phyloP scores from a whole-genome alignment of 2,888 invertebrate genomes.

The Listrodromus nycthemerus region DNA sequence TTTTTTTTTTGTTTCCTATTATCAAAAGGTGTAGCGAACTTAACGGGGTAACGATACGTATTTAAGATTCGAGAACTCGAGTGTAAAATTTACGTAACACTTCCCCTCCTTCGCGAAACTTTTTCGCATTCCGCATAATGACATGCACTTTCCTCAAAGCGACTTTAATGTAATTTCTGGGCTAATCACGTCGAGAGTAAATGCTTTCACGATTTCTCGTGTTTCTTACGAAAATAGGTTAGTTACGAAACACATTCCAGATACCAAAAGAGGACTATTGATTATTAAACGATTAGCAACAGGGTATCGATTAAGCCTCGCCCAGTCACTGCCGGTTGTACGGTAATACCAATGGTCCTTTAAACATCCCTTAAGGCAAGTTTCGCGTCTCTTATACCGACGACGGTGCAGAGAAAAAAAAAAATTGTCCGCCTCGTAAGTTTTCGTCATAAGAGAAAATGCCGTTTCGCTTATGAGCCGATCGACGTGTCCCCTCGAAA shows the following conservation, averaged over 20 bases:
- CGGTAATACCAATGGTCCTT: neutral
- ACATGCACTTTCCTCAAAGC: slow-evolving; percentile 21
- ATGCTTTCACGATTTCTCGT: slow-evolving; percentile 3
- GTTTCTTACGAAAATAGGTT: neutral
- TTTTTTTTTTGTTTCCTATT: too few relatives aligned
- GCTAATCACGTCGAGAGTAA: neutral
- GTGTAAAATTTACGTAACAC: slow-evolving; percentile 25
- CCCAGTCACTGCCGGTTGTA: slow-evolving; percentile 10
- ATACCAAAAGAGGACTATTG: neutral
- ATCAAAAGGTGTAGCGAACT: neutral
- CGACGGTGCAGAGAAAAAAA: neutral
- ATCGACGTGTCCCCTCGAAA: neutral
- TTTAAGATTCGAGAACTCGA: neutral
- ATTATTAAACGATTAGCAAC: slow-evolving; percentile 13
- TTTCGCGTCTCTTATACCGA: neutral
- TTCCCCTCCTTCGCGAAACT: neutral
- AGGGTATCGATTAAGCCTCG: slow-evolving; percentile 22
- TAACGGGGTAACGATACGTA: neutral
- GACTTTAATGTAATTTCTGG: neutral
- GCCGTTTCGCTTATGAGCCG: slow-evolving; percentile 55
- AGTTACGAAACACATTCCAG: slow-evolving; percentile 16
- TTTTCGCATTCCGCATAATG: slow-evolving; percentile 18
- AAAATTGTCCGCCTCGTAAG: slow-evolving; percentile 64
- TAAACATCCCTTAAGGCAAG: slow-evolving; percentile 14
- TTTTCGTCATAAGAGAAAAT: slow-evolving; percentile 78